phyloP scores from a whole-genome alignment of 2,797 vertebrate genomes.

The Sphenodon punctatus region DNA sequence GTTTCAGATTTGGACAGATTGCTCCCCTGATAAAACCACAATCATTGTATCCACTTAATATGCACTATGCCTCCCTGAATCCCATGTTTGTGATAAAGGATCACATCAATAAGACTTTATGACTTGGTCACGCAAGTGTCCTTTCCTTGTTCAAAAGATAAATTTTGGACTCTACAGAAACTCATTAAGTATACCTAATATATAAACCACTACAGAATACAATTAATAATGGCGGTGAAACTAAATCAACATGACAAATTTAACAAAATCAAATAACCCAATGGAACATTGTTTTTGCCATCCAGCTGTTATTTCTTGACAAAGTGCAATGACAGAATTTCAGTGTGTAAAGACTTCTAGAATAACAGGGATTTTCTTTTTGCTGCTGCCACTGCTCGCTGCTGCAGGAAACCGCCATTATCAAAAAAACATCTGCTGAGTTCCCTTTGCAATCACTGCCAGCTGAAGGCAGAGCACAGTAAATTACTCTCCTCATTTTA shows the following conservation, averaged over 20 bases:
- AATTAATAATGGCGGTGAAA: constrained; percentile 64
- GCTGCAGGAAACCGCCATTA: constrained; percentile 59
- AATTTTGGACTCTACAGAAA: constrained; percentile 56
- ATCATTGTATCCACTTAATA: constrained; percentile 44
- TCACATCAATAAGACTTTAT: constrained; percentile 65
- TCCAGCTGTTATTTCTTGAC: constrained; percentile 45
- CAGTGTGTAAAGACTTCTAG: constrained; percentile 19
- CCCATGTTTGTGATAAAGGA: constrained; percentile 58
- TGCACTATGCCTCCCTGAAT: constrained; percentile 42
- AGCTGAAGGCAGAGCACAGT: constrained; percentile 55
- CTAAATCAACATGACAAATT: constrained; percentile 63
- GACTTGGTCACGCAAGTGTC: constrained; percentile 50
- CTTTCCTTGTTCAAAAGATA: constrained; percentile 52
- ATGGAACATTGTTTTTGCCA: constrained; percentile 50
- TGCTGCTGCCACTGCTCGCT: background rate
- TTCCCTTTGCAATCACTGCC: constrained; percentile 51
- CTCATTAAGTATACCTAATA: constrained; percentile 61
- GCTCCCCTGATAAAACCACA: constrained; percentile 53
- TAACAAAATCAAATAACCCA: constrained; percentile 44
- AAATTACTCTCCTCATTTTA: constrained; percentile 58
- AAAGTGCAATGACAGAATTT: constrained; percentile 52
- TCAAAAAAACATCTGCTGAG: constrained; percentile 66
- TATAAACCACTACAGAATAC: constrained; percentile 59
- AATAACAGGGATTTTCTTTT: constrained; percentile 17
- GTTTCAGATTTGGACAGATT: too few relatives aligned